These are phyloP conservation scores for Puntigrus tetrazona DNA, from an alignment of 2,113 vertebrate genomes.

Conservation along the genomic window DNA sequence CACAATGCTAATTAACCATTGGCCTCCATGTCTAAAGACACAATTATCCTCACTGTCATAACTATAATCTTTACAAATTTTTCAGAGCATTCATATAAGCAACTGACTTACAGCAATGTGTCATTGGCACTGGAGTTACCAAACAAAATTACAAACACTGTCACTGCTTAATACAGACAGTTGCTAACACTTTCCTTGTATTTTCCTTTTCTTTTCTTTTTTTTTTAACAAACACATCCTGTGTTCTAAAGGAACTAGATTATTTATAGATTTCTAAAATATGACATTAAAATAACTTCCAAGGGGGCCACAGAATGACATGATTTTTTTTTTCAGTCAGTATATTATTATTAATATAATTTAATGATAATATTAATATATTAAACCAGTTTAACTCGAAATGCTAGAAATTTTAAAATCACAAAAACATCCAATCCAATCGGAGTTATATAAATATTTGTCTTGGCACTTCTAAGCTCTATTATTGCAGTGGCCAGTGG, in stretches of 20 bases:
- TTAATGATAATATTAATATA: too few species aligned
- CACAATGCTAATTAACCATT: not conserved
- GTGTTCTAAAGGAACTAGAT: not conserved
- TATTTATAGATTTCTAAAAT: not conserved
- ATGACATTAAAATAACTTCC: too few species aligned
- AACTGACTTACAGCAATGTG: not conserved
- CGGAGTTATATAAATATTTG: too few species aligned
- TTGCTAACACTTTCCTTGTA: not conserved
- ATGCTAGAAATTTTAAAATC: not conserved
- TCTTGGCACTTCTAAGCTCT: too few species aligned
- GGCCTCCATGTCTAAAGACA: not conserved
- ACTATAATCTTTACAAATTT: not conserved
- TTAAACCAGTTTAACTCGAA: not conserved
- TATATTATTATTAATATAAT: not conserved
- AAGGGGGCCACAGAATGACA: not conserved
- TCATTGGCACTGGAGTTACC: not conserved
- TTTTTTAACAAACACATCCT: not conserved
- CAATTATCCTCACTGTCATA: not conserved
- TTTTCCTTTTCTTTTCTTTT: not conserved
- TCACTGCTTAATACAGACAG: not conserved
- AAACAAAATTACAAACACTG: not conserved
- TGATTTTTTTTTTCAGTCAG: not conserved
- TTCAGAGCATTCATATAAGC: not conserved
- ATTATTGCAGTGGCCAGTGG: too few species aligned
- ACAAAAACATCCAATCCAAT: too few species aligned